Evolutionary conservation across 2,888 invertebrate genomes (phyloP).

Genomic region (Argyresthia goedartella): DNA sequence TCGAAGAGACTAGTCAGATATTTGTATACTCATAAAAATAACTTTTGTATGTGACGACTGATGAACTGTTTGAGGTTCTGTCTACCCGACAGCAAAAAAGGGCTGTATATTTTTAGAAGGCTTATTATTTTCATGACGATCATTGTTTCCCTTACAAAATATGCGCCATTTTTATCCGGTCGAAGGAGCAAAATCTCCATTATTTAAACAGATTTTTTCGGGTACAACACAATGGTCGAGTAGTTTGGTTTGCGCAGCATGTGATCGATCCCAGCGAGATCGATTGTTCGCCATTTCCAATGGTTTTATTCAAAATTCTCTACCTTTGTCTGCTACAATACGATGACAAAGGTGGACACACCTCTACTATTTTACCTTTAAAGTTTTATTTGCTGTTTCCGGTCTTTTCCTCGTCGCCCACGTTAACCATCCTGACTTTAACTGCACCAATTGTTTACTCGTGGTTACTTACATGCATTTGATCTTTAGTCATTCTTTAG

Average conservation of each 20-base stretch:
- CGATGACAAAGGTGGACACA: slow-evolving; percentile 47
- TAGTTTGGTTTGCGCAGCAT: slow-evolving; percentile 51
- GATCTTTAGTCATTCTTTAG: too few species aligned
- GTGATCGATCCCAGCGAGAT: slow-evolving; percentile 46
- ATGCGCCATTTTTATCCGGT: slow-evolving; percentile 52
- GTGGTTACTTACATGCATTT: too few species aligned
- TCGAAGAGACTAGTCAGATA: background rate
- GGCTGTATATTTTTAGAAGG: too few species aligned
- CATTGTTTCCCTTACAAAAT: slow-evolving; percentile 52
- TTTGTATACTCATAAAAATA: too few species aligned
- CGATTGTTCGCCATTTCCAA: slow-evolving; percentile 56
- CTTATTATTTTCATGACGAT: slow-evolving; percentile 12
- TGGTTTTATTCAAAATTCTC: slow-evolving; percentile 49
- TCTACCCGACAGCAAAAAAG: background rate
- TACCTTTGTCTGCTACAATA: slow-evolving; percentile 47
- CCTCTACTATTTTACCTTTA: slow-evolving; percentile 42
- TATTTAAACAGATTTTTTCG: slow-evolving; percentile 47
- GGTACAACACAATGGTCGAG: slow-evolving; percentile 47
- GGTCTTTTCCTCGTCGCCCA: slow-evolving; percentile 26
- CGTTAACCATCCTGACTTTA: too few species aligned
- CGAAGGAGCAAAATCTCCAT: slow-evolving; percentile 56
- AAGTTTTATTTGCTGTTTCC: slow-evolving; percentile 47
- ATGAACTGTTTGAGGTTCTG: background rate
- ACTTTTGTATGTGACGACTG: background rate
- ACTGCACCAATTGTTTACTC: too few species aligned